These are phyloP conservation scores for Danaus plexippus DNA, from an alignment of 1,140 invertebrate species.

Conservation along the genomic window DNA sequence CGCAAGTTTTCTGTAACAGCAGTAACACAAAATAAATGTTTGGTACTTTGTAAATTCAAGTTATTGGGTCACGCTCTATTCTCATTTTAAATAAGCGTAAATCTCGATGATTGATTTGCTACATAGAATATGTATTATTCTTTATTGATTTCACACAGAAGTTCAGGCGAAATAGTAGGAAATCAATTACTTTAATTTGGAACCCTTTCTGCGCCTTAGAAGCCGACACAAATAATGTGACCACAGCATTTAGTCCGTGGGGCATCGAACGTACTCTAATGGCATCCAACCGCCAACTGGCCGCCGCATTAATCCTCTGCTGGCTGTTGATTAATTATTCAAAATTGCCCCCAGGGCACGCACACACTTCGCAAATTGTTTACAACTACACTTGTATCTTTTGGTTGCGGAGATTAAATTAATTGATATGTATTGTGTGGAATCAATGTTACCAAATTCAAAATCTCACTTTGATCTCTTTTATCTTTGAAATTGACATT, in stretches of 20 bases:
- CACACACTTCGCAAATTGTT: conserved; percentile 57
- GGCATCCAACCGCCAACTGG: conserved; percentile 66
- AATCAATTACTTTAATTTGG: conserved; percentile 35
- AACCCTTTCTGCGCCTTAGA: conserved; percentile 33
- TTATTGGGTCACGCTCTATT: not conserved
- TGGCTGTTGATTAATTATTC: conserved; percentile 69
- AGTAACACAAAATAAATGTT: conserved; percentile 68
- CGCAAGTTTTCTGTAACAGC: conserved; percentile 60
- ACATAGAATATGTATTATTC: too few relatives aligned
- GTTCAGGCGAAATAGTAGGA: conserved; percentile 13
- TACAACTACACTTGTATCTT: conserved; percentile 38
- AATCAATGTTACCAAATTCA: too few relatives aligned
- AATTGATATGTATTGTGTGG: too few relatives aligned
- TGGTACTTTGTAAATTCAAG: conserved; percentile 50
- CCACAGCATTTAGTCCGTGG: conserved; percentile 58
- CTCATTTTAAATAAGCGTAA: too few relatives aligned
- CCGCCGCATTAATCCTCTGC: conserved; percentile 70
- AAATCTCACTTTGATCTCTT: too few relatives aligned
- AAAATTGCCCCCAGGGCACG: conserved; percentile 50
- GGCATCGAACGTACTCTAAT: conserved; percentile 66
- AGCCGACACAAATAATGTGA: conserved; percentile 56
- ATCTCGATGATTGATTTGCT: too few relatives aligned
- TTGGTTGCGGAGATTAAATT: conserved; percentile 6
- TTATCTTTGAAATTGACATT: too few relatives aligned
- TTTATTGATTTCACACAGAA: too few relatives aligned